Evolutionary conservation across 2,888 invertebrate genomes (phyloP), one percentile per base, ranked within the genome.

Genomic region (Gastracanthus pulcherrimus): DNA sequence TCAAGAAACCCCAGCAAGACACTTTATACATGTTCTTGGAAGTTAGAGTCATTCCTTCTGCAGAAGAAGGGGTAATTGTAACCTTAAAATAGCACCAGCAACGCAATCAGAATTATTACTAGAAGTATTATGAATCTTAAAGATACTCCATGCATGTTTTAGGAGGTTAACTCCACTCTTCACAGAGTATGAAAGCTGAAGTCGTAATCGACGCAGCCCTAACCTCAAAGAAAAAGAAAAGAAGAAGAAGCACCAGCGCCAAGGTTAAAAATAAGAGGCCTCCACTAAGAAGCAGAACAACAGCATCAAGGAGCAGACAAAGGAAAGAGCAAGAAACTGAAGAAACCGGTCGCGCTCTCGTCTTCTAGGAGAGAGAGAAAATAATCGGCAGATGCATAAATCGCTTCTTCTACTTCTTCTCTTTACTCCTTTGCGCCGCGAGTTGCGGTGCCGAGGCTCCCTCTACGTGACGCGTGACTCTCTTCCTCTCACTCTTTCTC

Each of bases 341-440:
- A 19, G 58, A 75, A 75, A 64, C 55, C 55, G 58, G 66, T 58
- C 41, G 19, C 16, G 34, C 29, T n/a, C 7, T 62, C 16, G n/a
- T 11, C 38, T 19, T 9, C 23, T 55, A 23, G 36, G 55, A 74
- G 80, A 60, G 62, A 71, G 75, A 82, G 76, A 70, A 77, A 76
- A 69, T 62, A 78, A 79, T 66, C 67, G 76, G 75, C 64, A 75
- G 83, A 71, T 67, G 60, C 69, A 72, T 69, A 67, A 78, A 76
- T 71, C 16, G 45, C 29, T 36, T 26, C n/a, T 41, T 60, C 41
- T 55, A 23, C n/a, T 38, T 41, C n/a, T 38, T n/a, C 48, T 51
- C 29, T 76, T 36, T 23, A 19, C 31, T 29, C 7, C 16, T n/a
- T 3, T 16, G 16, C 4, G 19, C 29, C 51, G 26, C 45, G 60